phyloP scores from a whole-genome alignment of 2,888 invertebrate genomes.

The Ommatoiulus sabulosus region DNA sequence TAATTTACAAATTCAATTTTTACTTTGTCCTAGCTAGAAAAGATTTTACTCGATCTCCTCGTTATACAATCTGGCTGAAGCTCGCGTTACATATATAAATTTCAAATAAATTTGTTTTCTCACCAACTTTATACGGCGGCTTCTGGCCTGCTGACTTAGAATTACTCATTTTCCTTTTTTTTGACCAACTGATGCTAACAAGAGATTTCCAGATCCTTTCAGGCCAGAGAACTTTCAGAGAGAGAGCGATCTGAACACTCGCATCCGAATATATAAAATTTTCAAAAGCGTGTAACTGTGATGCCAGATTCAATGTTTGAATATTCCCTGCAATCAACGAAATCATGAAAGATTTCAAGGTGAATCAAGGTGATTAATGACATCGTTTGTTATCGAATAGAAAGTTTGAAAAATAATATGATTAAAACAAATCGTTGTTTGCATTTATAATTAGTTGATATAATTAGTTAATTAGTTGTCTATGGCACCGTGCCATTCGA shows the following conservation, averaged over 20 bases:
- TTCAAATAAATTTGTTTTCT: constrained; percentile 63
- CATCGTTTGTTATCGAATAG: no score
- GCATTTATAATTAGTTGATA: no score
- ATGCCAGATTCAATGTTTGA: not conserved
- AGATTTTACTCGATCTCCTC: not conserved
- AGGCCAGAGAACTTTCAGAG: not conserved
- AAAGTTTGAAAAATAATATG: no score
- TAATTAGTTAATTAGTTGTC: no score
- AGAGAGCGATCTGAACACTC: not conserved
- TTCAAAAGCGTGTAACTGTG: not conserved
- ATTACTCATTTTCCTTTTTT: not conserved
- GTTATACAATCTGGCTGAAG: no score
- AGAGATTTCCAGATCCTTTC: not conserved
- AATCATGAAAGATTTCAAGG: no score
- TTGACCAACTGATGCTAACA: not conserved
- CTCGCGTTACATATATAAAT: no score
- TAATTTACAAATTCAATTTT: not conserved
- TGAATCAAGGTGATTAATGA: no score
- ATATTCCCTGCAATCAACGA: no score
- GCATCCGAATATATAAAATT: not conserved
- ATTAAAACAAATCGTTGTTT: no score
- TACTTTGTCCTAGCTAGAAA: not conserved
- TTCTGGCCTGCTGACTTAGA: constrained; percentile 66
- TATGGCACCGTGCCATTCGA: no score
- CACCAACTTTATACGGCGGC: constrained; percentile 71